These are phyloP conservation scores for Scaeva pyrastri DNA, from an alignment of 2,888 invertebrate species.

Conservation along the genomic window DNA sequence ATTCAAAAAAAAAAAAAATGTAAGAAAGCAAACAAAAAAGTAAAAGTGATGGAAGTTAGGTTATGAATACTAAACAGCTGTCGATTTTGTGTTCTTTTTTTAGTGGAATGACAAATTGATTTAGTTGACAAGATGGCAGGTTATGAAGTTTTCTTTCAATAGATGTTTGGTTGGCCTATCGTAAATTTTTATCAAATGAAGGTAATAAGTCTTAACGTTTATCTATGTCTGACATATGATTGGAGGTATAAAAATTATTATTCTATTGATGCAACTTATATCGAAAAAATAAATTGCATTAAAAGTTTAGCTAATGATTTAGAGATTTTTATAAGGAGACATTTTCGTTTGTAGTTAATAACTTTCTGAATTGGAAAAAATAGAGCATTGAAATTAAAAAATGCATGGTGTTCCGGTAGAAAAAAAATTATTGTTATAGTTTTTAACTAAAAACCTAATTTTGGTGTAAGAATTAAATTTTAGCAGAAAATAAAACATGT, in stretches of 20 bases:
- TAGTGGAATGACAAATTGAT: constrained; percentile 12
- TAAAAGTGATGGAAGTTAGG: constrained; percentile 56
- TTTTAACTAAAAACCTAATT: no score
- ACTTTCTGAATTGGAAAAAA: no score
- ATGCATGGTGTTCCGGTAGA: no score
- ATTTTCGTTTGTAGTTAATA: no score
- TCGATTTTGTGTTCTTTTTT: background rate
- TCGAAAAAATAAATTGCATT: background rate
- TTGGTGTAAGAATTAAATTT: no score
- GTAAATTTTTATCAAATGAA: background rate
- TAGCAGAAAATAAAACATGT: no score
- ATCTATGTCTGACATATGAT: no score
- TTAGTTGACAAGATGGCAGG: background rate
- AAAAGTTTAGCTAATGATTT: no score
- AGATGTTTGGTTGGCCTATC: constrained; percentile 1
- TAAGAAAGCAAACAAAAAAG: constrained; percentile 13
- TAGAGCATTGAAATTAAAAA: no score
- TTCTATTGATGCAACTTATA: background rate
- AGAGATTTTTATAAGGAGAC: no score
- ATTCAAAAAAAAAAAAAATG: background rate
- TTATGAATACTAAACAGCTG: constrained; percentile 40
- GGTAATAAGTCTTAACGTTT: no score
- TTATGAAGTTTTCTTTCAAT: constrained; percentile 20
- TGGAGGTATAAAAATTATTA: background rate
- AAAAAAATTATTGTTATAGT: no score